Percentiles rank a stretch among this genome's conserved stretches.
Conservation (phyloP, 2,113 vertebrate species). For the Ailurus styani region DNA sequence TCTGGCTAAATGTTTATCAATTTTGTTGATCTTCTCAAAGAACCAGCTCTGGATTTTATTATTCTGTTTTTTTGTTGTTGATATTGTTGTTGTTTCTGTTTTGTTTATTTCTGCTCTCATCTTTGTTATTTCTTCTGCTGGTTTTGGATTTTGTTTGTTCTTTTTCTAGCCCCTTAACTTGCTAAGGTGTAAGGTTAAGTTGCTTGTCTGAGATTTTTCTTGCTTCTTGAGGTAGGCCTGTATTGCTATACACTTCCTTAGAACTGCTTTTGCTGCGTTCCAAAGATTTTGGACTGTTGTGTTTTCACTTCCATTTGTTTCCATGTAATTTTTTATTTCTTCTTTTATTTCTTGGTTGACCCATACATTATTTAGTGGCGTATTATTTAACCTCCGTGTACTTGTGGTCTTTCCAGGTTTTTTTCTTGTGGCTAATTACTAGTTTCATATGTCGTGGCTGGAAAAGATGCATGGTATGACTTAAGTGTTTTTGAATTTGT, state of each 20-base stretch:
- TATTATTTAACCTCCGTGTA: background rate
- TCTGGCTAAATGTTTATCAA: background rate
- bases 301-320: background rate
- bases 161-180: background rate
- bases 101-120: background rate
- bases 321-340: background rate
- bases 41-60: background rate
- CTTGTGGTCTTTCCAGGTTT: background rate
- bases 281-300: background rate
- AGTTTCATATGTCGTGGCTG: background rate
- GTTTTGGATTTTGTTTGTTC: background rate
- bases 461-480: background rate
- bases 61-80: background rate
- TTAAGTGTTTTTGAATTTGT: background rate
- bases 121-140: background rate
- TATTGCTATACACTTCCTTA: background rate
- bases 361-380: background rate
- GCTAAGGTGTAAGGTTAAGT: background rate
- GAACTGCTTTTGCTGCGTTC: background rate
- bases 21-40: background rate
- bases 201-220: background rate
- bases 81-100: background rate
- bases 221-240: background rate
- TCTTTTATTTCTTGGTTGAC: background rate
- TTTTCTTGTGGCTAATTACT: background rate